phyloP scores from a whole-genome alignment of 2,888 invertebrate genomes.

The Congeria kusceri region DNA sequence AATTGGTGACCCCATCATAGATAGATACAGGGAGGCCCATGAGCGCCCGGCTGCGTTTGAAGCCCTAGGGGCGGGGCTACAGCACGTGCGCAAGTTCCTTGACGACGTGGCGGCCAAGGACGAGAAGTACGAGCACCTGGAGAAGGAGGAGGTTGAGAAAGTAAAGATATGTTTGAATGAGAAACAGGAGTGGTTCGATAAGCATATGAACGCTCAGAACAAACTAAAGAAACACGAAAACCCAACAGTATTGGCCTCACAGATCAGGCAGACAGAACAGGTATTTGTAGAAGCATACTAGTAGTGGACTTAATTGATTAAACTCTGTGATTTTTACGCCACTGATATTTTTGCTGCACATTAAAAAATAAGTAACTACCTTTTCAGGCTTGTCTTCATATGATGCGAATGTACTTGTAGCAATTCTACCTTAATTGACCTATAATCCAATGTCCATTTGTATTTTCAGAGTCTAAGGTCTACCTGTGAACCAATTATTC shows the following conservation, averaged over 20 bases:
- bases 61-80: conserved; percentile 91
- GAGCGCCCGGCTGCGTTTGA: conserved; percentile 92
- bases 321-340: too few species aligned
- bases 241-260: conserved; percentile 90
- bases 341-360: too few species aligned
- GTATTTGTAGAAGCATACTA: too few species aligned
- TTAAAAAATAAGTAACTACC: too few species aligned
- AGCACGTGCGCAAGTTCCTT: conserved; percentile 91
- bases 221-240: conserved; percentile 90
- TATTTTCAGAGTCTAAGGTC: conserved; percentile 87
- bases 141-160: conserved; percentile 90
- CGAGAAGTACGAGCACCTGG: conserved; percentile 89
- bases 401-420: too few species aligned
- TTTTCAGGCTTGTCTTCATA: too few species aligned
- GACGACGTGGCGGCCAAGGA: conserved; percentile 86
- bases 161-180: conserved; percentile 89
- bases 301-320: too few species aligned
- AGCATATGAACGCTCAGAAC: conserved; percentile 89
- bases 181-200: conserved; percentile 93
- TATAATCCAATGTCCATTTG: too few species aligned
- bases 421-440: too few species aligned
- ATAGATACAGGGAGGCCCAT: conserved; percentile 92
- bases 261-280: conserved; percentile 92
- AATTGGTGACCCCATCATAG: conserved; percentile 95
- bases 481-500: conserved; percentile 90